These are phyloP conservation scores for Eulacestoma nigropectus DNA, from an alignment of 2,113 vertebrate species.

Conservation along the genomic window DNA sequence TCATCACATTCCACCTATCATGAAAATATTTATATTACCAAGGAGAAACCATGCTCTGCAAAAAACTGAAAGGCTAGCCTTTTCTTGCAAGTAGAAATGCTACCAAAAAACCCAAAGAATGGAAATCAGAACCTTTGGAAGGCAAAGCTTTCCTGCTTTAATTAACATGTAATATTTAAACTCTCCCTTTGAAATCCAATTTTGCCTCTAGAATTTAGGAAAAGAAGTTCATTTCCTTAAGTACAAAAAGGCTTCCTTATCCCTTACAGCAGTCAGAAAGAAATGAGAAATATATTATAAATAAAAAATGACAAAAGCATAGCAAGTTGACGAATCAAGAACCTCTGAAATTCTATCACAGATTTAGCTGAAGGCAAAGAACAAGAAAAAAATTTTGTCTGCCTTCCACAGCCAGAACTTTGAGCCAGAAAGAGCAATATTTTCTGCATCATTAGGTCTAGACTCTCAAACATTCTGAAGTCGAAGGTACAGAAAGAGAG, in stretches of 20 bases:
- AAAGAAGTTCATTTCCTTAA: background rate
- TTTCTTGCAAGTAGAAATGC: background rate
- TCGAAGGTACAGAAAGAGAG: background rate
- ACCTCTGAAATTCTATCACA: background rate
- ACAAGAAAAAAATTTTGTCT: background rate
- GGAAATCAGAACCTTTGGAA: background rate
- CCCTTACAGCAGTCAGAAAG: background rate
- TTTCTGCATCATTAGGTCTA: background rate
- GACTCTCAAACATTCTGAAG: background rate
- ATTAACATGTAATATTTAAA: background rate
- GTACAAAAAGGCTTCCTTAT: background rate
- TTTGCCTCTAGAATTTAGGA: background rate
- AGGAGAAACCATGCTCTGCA: background rate
- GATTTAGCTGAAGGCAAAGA: background rate
- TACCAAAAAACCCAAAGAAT: background rate
- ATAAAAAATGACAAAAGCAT: background rate
- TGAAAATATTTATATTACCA: background rate
- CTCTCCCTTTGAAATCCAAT: background rate
- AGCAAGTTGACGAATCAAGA: background rate
- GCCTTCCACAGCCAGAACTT: background rate
- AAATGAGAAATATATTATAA: background rate
- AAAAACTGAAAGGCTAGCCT: background rate
- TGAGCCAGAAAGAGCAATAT: background rate
- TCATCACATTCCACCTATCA: background rate
- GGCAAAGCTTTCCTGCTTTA: background rate